These are phyloP conservation scores for Gonioctena quinquepunctata DNA, from an alignment of 1,140 invertebrate species.

Conservation along the genomic window DNA sequence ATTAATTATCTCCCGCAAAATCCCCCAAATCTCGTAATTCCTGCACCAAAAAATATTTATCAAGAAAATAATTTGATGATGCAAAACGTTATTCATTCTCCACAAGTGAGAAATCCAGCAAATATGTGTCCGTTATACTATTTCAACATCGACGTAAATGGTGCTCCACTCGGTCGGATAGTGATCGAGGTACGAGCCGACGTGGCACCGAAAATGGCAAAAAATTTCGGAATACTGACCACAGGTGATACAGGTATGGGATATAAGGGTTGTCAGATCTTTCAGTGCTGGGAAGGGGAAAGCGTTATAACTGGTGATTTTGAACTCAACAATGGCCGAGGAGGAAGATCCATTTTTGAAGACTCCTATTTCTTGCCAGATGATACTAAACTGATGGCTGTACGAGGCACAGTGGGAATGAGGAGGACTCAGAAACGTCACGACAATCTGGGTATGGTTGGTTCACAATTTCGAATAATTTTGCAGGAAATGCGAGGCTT, in stretches of 20 bases:
- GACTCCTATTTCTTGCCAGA: constrained; percentile 81
- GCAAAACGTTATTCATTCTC: constrained; percentile 54
- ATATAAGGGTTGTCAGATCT: constrained; percentile 78
- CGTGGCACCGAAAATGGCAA: constrained; percentile 86
- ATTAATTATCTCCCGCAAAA: constrained; percentile 58
- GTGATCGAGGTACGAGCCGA: constrained; percentile 84
- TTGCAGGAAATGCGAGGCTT: constrained; percentile 80
- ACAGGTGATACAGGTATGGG: constrained; percentile 79
- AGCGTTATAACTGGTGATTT: constrained; percentile 82
- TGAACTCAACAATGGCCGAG: constrained; percentile 79
- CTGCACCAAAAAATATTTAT: constrained; percentile 51
- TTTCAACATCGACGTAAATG: constrained; percentile 78
- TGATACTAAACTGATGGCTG: constrained; percentile 76
- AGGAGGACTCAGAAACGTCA: constrained; percentile 78
- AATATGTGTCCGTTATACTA: constrained; percentile 73
- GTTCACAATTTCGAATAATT: constrained; percentile 82
- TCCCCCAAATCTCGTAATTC: constrained; percentile 44
- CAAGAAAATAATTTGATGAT: constrained; percentile 50
- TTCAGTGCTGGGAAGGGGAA: constrained; percentile 82
- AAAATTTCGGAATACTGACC: constrained; percentile 83
- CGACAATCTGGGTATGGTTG: constrained; percentile 79
- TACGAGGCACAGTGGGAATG: constrained; percentile 81
- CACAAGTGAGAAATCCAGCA: constrained; percentile 57
- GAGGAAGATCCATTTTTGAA: constrained; percentile 76
- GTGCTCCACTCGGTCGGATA: constrained; percentile 71